phyloP scores from a whole-genome alignment of 2,888 invertebrate species.

The Phasia obesa region DNA sequence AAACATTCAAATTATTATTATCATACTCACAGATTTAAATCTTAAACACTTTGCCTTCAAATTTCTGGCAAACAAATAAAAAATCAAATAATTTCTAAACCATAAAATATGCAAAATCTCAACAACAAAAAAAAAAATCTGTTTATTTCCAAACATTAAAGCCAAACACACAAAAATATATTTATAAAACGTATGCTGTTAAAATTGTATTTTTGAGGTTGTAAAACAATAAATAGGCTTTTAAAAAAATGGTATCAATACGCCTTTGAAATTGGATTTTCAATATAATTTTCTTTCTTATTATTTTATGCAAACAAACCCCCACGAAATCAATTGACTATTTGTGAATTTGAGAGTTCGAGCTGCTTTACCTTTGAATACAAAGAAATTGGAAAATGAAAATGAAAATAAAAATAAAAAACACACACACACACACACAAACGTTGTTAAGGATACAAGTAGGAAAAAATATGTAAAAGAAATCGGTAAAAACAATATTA shows the following conservation, averaged over 20 bases:
- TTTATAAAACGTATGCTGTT: constrained; percentile 50
- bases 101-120: constrained; percentile 67
- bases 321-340: constrained; percentile 69
- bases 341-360: constrained; percentile 27
- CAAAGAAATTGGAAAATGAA: neutral
- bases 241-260: constrained; percentile 76
- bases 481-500: constrained; percentile 55
- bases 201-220: constrained; percentile 70
- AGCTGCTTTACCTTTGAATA: constrained; percentile 51
- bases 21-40: neutral
- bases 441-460: constrained; percentile 59
- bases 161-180: constrained; percentile 17
- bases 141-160: constrained; percentile 34
- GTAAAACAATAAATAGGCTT: constrained; percentile 82
- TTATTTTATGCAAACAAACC: constrained; percentile 41
- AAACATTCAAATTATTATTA: no score
- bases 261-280: constrained; percentile 73
- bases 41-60: neutral
- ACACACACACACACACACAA: constrained; percentile 10
- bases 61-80: neutral
- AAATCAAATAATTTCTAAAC: constrained; percentile 69
- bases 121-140: constrained; percentile 40
- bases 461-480: constrained; percentile 2
- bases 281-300: constrained; percentile 64
- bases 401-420: no score